Percentiles rank a stretch among this genome's conserved stretches.
Evolutionary conservation across 2,888 invertebrate species (phyloP).

Genomic region (Apodemia mormo): DNA sequence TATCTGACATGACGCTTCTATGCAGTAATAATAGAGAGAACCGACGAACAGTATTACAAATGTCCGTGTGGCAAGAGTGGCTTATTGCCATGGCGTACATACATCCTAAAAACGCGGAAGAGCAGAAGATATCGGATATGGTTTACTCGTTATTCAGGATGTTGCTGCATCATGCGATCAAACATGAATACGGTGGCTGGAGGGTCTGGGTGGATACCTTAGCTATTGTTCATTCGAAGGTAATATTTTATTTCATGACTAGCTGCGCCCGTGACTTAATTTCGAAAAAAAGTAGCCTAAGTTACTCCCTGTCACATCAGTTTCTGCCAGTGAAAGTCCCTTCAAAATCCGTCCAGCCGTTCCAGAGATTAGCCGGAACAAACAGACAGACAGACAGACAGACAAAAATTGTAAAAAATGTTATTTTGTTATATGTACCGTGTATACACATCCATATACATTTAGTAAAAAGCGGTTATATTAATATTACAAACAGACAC

Average conservation of each 20-base stretch:
- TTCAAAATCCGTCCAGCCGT: no score
- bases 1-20: constrained; percentile 98
- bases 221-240: constrained; percentile 99
- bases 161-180: constrained; percentile 99
- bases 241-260: constrained; percentile 52
- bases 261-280: no score
- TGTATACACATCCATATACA: no score
- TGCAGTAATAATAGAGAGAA: constrained; percentile 99
- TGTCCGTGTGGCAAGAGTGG: constrained; percentile 99
- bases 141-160: constrained; percentile 98
- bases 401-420: no score
- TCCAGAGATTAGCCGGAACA: no score
- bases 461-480: no score
- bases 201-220: constrained; percentile 99
- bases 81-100: constrained; percentile 99
- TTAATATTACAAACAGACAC: no score
- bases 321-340: no score
- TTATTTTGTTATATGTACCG: no score
- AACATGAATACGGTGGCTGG: constrained; percentile 99
- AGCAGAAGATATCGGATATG: constrained; percentile 98
- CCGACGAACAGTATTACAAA: constrained; percentile 97
- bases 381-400: no score
- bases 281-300: no score
- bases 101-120: constrained; percentile 96
- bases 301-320: no score